phyloP scores from a whole-genome alignment of 1,140 invertebrate genomes.

The Samia ricini region DNA sequence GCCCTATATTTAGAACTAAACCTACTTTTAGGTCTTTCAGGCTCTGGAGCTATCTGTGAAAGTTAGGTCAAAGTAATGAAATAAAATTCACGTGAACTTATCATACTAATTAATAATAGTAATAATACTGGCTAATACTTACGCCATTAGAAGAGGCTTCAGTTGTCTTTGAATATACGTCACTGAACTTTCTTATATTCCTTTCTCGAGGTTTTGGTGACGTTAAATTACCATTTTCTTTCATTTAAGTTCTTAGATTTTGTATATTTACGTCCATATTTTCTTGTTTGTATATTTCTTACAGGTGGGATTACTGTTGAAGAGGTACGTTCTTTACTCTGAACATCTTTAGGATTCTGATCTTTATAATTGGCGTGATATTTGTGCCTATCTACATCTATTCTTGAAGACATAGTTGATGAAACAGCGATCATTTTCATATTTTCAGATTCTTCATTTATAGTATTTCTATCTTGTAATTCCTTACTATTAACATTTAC shows the following conservation, averaged over 20 bases:
- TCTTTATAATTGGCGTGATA: conserved; percentile 66
- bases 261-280: conserved; percentile 43
- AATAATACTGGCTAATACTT: conserved; percentile 34
- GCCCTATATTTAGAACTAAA: conserved; percentile 75
- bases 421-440: conserved; percentile 31
- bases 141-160: conserved; percentile 63
- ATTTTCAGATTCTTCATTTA: conserved; percentile 45
- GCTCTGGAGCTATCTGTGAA: conserved; percentile 65
- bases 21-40: conserved; percentile 65
- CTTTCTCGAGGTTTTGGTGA: conserved; percentile 43
- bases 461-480: conserved; percentile 46
- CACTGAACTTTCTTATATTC: conserved; percentile 52
- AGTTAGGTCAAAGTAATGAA: conserved; percentile 23
- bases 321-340: conserved; percentile 29
- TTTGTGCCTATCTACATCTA: conserved; percentile 35
- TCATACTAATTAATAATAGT: conserved; percentile 4
- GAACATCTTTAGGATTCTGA: conserved; percentile 22
- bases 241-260: conserved; percentile 31
- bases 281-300: conserved; percentile 60
- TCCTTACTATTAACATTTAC: conserved; percentile 53
- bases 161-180: conserved; percentile 61
- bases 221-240: conserved; percentile 25
- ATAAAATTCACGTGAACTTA: not conserved
- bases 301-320: conserved; percentile 40
- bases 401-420: conserved; percentile 31